Percentiles rank a stretch among this genome's conserved stretches.
These are phyloP conservation scores for Sebastes kiyomatsui DNA, from an alignment of 2,797 vertebrate genomes.

Conservation along the genomic window DNA sequence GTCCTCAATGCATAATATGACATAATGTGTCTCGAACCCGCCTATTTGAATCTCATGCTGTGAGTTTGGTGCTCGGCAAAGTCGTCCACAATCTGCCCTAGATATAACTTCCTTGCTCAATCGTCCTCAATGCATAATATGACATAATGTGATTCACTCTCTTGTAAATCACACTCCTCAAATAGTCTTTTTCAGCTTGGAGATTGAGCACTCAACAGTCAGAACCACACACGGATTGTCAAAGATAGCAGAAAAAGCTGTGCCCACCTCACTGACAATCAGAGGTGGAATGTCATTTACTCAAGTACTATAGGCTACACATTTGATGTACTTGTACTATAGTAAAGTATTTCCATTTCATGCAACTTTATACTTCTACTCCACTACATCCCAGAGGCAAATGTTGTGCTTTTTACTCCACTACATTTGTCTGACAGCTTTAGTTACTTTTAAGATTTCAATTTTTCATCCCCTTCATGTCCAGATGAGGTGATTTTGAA, in stretches of 20 bases:
- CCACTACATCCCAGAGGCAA: neutral
- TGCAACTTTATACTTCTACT: neutral
- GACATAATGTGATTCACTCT: neutral
- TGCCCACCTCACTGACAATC: neutral
- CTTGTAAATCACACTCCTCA: neutral
- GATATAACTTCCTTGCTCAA: neutral
- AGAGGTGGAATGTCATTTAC: neutral
- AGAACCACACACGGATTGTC: neutral
- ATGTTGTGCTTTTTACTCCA: neutral
- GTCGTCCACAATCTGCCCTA: neutral
- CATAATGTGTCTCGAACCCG: neutral
- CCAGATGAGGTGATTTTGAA: neutral
- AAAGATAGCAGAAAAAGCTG: neutral
- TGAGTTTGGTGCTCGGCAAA: conserved; percentile 4
- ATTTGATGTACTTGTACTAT: neutral
- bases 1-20: neutral
- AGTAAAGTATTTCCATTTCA: neutral
- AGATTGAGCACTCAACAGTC: neutral
- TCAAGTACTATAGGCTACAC: neutral
- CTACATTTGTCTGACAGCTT: neutral
- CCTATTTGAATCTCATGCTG: conserved; percentile 12
- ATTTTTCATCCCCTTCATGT: accelerated
- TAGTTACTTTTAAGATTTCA: too few relatives aligned
- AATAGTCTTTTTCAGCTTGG: neutral
- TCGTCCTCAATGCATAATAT: neutral